phyloP scores from a whole-genome alignment of 1,140 invertebrate genomes.

The Musca domestica region DNA sequence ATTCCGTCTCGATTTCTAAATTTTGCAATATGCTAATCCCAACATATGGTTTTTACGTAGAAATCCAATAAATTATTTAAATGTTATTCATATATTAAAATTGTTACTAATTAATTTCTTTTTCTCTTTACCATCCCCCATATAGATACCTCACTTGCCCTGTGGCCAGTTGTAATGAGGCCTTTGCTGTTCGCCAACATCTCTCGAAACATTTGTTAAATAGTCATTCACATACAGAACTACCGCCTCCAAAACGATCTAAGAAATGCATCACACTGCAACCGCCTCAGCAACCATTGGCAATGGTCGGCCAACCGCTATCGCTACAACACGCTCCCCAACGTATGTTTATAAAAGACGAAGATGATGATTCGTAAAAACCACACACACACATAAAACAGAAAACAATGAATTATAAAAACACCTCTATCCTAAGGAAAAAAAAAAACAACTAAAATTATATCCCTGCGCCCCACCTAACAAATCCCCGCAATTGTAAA shows the following conservation, averaged over 20 bases:
- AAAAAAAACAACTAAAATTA: no score
- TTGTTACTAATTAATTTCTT: not conserved
- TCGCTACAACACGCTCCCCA: conserved; percentile 50
- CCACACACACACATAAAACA: conserved; percentile 1
- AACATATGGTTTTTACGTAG: no score
- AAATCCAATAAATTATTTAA: no score
- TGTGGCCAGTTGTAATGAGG: conserved; percentile 49
- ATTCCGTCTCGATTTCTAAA: not conserved
- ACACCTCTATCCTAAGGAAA: not conserved
- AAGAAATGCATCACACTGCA: conserved; percentile 46
- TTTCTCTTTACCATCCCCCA: not conserved
- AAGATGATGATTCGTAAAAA: conserved; percentile 15
- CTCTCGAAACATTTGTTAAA: conserved; percentile 51
- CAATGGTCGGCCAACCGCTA: conserved; percentile 46
- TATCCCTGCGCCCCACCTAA: not conserved
- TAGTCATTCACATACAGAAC: conserved; percentile 48
- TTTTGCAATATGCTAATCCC: not conserved
- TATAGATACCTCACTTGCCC: conserved; percentile 46
- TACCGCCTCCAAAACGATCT: conserved; percentile 51
- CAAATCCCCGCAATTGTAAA: not conserved
- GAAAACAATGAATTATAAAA: not conserved
- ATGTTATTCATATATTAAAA: not conserved
- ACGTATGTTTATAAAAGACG: conserved; percentile 36
- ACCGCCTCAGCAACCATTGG: conserved; percentile 44
- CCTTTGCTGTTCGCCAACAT: conserved; percentile 52